These are phyloP conservation scores for Champsocephalus gunnari DNA, from an alignment of 2,797 vertebrate species.

Conservation along the genomic window DNA sequence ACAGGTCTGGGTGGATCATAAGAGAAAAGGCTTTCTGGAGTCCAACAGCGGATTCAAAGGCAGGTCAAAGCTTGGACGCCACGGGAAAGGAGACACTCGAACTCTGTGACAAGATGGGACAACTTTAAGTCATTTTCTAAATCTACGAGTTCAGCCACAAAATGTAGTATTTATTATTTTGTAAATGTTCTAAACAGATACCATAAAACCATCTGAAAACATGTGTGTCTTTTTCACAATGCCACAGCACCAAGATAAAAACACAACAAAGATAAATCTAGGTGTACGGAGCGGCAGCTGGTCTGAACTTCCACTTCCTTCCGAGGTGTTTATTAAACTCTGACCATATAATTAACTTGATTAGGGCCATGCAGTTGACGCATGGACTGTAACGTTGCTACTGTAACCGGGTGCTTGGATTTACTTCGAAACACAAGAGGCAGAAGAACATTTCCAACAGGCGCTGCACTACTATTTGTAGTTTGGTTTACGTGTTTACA, in stretches of 20 bases:
- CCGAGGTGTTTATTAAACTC: too few relatives aligned
- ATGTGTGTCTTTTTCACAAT: background rate
- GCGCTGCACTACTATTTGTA: too few relatives aligned
- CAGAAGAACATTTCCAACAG: too few relatives aligned
- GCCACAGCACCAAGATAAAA: background rate
- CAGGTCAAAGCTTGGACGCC: conserved; percentile 6
- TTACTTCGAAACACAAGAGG: too few relatives aligned
- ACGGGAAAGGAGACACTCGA: background rate
- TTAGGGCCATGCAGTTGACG: too few relatives aligned
- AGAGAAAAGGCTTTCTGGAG: conserved; percentile 20
- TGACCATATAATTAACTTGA: too few relatives aligned
- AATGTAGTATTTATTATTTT: background rate
- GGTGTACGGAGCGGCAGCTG: too few relatives aligned
- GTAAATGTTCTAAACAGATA: background rate
- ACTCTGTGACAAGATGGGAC: background rate
- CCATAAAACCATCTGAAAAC: background rate
- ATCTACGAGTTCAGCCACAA: background rate
- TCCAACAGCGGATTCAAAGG: conserved; percentile 12
- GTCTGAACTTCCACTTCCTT: too few relatives aligned
- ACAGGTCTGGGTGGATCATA: conserved; percentile 17
- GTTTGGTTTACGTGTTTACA: too few relatives aligned
- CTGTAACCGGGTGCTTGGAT: too few relatives aligned
- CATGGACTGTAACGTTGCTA: too few relatives aligned
- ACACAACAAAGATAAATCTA: too few relatives aligned
- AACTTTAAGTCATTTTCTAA: background rate